Evolutionary conservation across 2,113 vertebrate genomes (phyloP).

Genomic region (Zosterops hypoxanthus): DNA sequence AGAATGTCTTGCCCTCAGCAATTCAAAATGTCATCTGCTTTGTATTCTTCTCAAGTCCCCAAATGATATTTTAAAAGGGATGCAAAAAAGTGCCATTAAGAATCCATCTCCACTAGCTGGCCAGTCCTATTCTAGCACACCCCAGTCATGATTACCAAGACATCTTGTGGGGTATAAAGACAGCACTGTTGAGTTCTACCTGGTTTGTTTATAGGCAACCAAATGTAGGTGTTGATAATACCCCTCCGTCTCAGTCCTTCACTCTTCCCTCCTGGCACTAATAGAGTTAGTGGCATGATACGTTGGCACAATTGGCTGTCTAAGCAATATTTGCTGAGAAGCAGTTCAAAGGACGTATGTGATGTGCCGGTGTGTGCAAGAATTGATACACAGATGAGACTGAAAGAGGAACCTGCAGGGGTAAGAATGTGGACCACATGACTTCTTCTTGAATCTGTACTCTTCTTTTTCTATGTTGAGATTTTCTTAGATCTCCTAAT

Average conservation of each 20-base stretch:
- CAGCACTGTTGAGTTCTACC: neutral
- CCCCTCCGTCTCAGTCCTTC: fast-evolving
- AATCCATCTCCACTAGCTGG: neutral
- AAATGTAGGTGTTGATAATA: neutral
- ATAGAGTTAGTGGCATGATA: neutral
- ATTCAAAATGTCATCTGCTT: neutral
- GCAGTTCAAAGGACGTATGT: neutral
- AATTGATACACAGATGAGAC: neutral
- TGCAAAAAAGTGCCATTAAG: neutral
- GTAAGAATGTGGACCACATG: neutral
- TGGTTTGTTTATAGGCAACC: neutral
- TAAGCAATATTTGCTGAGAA: neutral
- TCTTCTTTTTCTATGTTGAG: neutral
- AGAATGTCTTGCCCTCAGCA: neutral
- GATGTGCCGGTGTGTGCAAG: neutral
- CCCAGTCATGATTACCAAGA: neutral
- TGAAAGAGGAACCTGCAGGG: neutral
- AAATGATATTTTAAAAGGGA: neutral
- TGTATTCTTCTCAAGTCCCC: neutral
- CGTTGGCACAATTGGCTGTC: neutral
- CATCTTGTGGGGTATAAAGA: fast-evolving
- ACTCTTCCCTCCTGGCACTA: neutral
- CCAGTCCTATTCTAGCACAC: neutral
- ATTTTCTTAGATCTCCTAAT: neutral
- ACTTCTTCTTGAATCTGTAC: neutral